Conservation (phyloP, 1,140 invertebrate species). For the Dendroctonus ponderosae region DNA sequence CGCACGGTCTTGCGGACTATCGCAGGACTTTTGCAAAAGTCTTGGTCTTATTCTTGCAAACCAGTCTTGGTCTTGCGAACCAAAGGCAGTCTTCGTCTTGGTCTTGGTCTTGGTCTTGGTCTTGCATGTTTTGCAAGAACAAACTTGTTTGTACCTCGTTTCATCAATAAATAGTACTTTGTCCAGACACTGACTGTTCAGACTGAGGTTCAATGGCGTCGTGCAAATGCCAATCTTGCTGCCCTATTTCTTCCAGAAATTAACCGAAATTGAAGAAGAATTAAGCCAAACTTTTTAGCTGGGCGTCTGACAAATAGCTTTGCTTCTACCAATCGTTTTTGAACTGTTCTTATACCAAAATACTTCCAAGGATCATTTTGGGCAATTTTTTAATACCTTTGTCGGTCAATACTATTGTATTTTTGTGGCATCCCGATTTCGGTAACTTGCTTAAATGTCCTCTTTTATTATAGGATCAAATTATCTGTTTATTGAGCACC, state of each 20-base stretch:
- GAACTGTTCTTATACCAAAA: slow-evolving; percentile 4
- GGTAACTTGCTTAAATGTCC: not conserved
- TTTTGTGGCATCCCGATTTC: slow-evolving; percentile 4
- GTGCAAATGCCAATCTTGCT: slow-evolving; percentile 3
- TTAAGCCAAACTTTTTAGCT: slow-evolving; percentile 3
- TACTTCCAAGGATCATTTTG: not conserved
- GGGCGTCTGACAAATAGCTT: slow-evolving; percentile 9
- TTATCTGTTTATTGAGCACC: slow-evolving; percentile 14
- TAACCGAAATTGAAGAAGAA: no score
- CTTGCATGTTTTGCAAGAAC: no score
- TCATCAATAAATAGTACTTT: slow-evolving; percentile 17
- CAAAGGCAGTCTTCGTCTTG: no score
- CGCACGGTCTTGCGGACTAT: no score
- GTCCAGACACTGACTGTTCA: slow-evolving; percentile 9
- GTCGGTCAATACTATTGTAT: not conserved
- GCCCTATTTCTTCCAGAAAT: slow-evolving; percentile 14
- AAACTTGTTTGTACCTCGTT: slow-evolving; percentile 2
- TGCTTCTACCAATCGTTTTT: slow-evolving; percentile 14
- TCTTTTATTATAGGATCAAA: slow-evolving; percentile 13
- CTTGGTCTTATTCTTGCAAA: no score
- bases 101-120: no score
- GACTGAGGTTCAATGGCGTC: slow-evolving; percentile 1
- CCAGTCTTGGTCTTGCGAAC: no score
- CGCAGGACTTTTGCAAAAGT: no score
- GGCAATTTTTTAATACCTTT: not conserved